Evolutionary conservation across 2,888 invertebrate species (phyloP), one percentile per base, ranked within the genome.

Genomic region (Tinea semifulvella): DNA sequence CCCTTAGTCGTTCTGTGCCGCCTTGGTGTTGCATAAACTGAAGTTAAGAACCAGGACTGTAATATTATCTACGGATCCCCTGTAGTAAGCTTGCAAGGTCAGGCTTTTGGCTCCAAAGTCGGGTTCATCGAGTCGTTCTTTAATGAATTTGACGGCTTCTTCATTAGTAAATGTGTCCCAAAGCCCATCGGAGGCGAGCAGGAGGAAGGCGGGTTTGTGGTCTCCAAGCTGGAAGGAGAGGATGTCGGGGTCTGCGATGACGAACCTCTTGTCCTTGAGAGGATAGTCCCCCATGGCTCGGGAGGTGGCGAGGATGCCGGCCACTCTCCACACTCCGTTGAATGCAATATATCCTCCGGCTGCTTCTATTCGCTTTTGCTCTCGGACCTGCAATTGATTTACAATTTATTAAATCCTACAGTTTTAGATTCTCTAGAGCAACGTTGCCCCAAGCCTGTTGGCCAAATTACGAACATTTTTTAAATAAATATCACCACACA

Each of bases 101-200:
- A 98, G 84, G 63, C 93, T 93, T 72, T 94, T 95, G 45, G 97
- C 96, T 49, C 96, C 96, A 75, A 85, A 92, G 65, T 93, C 90
- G 3, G 92, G 87, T 72, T 96, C 95, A 59, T 90, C 85, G 31
- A 96, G 82, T 54, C 92, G 85, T 57, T 94, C 91, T 69, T 90
- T 91, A 44, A 96, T 88, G 66, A 90, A 96, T 54, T 88, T 88
- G 10, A 96, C 88, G 18, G 97, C 97, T 70, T 97, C 97, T 65
- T 97, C 96, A 70, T 97, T 97, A 35, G 90, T 85, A 66, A 97
- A 96, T 14, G 94, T 95, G 66, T 98, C 98, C 97, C 97, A 98
- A 22, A 98, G 83, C 1, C 98, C 98, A 80, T 98, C 98, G 1
- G 96, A 93, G 10, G 97, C 98, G 47, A 98, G 82, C 49, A 98